Evolutionary conservation across 1,140 invertebrate species (phyloP).

Genomic region (Cherax quadricarinatus): DNA sequence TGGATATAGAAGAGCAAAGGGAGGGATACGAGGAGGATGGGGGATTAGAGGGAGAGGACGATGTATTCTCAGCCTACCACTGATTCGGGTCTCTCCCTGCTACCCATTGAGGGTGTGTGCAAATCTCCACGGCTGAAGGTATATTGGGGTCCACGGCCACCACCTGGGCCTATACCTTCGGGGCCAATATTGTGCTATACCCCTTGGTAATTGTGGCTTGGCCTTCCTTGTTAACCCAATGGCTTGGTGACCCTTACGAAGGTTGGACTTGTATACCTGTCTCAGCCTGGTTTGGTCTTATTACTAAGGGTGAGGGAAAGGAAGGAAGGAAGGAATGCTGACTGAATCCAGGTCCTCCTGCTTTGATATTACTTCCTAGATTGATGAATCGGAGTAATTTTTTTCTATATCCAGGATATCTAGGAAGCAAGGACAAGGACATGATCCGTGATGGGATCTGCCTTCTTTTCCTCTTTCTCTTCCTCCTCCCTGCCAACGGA

Average conservation of each 20-base stretch:
- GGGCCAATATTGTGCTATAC: slow-evolving; percentile 25
- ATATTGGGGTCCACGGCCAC: slow-evolving; percentile 34
- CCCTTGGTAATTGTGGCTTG: not conserved
- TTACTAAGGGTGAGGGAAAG: not conserved
- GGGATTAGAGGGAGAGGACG: too few species aligned
- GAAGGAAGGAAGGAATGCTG: too few species aligned
- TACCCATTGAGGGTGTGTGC: slow-evolving; percentile 50
- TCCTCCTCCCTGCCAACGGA: too few species aligned
- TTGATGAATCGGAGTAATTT: too few species aligned
- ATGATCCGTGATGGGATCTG: too few species aligned
- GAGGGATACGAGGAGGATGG: too few species aligned
- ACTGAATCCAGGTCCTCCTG: too few species aligned
- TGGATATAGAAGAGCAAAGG: too few species aligned
- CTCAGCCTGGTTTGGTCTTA: not conserved
- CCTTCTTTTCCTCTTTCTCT: too few species aligned
- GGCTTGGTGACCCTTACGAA: not conserved
- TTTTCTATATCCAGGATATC: too few species aligned
- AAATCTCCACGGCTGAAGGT: slow-evolving; percentile 43
- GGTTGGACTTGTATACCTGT: not conserved
- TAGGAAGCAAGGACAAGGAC: too few species aligned
- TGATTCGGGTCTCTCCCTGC: not conserved
- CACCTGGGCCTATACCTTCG: slow-evolving; percentile 36
- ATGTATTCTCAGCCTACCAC: not conserved
- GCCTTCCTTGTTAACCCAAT: not conserved
- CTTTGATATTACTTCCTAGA: too few species aligned